phyloP scores from a whole-genome alignment of 92 coral and sea anemone genomes.

The Zoanthus solanderi region DNA sequence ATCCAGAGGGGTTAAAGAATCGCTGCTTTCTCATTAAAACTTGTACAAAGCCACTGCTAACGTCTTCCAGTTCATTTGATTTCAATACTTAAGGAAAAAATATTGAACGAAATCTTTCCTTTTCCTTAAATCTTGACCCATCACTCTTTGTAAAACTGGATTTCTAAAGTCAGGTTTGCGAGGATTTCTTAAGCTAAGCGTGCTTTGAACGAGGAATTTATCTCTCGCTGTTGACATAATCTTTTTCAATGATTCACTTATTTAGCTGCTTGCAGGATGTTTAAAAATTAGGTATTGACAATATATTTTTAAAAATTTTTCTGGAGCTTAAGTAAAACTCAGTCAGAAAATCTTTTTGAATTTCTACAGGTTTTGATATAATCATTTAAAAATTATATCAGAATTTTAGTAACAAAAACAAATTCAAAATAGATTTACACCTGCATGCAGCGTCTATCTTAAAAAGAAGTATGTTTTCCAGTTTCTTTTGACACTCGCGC shows the following conservation, averaged over 20 bases:
- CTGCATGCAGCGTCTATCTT: constrained; percentile 27
- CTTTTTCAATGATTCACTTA: not conserved
- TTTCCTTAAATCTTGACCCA: not conserved
- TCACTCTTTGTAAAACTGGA: not conserved
- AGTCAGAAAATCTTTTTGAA: not conserved
- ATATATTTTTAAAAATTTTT: not conserved
- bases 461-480: not conserved
- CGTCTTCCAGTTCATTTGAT: not conserved
- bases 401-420: constrained; percentile 13
- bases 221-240: not conserved
- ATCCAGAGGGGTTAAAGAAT: not conserved
- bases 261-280: not conserved
- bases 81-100: not conserved
- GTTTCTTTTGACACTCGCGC: not conserved
- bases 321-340: not conserved
- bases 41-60: not conserved
- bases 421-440: constrained; percentile 1
- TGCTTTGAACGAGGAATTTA: not conserved
- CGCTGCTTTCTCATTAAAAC: not conserved
- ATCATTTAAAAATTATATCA: not conserved
- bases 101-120: not conserved
- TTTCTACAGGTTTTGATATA: not conserved
- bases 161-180: not conserved
- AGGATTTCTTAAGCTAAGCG: not conserved
- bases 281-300: not conserved